Evolutionary conservation across 2,888 invertebrate genomes (phyloP).

Genomic region (Eupithecia insigniata): DNA sequence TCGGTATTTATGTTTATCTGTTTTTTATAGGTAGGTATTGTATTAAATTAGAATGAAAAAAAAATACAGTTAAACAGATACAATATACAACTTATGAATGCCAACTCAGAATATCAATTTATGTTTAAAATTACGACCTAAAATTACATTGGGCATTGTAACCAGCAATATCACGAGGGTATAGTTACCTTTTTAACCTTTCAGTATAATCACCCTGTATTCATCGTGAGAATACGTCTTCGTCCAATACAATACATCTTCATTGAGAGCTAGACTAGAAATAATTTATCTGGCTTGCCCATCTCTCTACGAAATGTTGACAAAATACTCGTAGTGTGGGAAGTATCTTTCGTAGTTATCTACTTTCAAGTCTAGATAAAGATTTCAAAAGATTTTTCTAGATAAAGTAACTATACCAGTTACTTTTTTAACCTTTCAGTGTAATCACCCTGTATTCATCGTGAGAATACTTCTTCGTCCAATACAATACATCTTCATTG

Average conservation of each 20-base stretch:
- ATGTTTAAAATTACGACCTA: not conserved
- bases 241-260: not conserved
- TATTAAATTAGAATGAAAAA: no score
- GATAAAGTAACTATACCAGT: not conserved
- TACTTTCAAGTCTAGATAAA: slow-evolving; percentile 5
- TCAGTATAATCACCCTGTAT: not conserved
- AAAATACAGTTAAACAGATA: not conserved
- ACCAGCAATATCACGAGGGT: not conserved
- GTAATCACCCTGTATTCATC: not conserved
- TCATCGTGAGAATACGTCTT: not conserved
- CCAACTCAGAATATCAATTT: not conserved
- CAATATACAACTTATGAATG: no score
- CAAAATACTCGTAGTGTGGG: slow-evolving; percentile 30
- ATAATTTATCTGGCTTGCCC: slow-evolving; percentile 17
- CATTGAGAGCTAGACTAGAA: slow-evolving; percentile 8
- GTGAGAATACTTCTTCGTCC: not conserved
- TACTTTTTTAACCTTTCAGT: not conserved
- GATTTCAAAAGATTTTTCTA: slow-evolving; percentile 25
- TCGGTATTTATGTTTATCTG: no score
- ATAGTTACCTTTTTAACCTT: not conserved
- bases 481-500: not conserved
- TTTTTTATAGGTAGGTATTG: no score
- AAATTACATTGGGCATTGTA: not conserved
- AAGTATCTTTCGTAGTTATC: slow-evolving; percentile 16
- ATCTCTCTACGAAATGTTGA: slow-evolving; percentile 18